These are phyloP conservation scores for Rynchops niger DNA, from an alignment of 2,113 vertebrate species.

Conservation along the genomic window DNA sequence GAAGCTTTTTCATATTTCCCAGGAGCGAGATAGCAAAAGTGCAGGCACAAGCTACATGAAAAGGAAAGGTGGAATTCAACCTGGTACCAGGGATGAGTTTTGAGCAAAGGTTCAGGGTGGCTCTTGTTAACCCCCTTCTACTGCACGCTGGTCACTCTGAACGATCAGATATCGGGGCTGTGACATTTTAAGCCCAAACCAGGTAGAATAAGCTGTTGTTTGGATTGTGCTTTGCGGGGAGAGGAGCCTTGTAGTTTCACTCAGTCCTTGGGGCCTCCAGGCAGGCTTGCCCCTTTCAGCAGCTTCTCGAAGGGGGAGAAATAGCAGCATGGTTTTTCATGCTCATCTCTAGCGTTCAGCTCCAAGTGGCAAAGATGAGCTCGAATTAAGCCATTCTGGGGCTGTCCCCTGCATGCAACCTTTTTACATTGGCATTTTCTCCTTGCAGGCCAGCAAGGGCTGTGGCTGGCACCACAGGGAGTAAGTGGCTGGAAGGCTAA, in stretches of 20 bases:
- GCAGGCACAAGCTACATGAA: neutral
- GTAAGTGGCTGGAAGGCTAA: slow-evolving; percentile 13
- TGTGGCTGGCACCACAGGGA: neutral
- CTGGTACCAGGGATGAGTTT: neutral
- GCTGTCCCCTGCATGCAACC: neutral
- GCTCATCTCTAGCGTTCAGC: neutral
- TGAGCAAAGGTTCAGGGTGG: neutral
- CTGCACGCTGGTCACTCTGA: neutral
- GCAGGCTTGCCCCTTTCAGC: neutral
- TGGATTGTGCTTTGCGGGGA: neutral
- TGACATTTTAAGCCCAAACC: neutral
- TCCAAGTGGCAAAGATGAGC: neutral
- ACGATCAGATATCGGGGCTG: neutral
- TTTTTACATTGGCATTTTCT: neutral
- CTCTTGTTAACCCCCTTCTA: neutral
- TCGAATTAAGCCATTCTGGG: neutral
- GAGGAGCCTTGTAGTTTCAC: neutral
- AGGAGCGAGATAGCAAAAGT: neutral
- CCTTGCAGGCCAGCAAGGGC: neutral
- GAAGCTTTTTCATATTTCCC: neutral
- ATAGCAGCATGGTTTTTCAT: neutral
- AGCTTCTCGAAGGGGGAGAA: neutral
- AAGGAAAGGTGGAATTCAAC: neutral
- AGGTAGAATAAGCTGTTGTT: neutral
- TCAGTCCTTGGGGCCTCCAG: neutral